Percentiles rank a stretch among this genome's conserved stretches.
phyloP scores from a whole-genome alignment of 2,797 vertebrate species.

The Amniataba percoides region DNA sequence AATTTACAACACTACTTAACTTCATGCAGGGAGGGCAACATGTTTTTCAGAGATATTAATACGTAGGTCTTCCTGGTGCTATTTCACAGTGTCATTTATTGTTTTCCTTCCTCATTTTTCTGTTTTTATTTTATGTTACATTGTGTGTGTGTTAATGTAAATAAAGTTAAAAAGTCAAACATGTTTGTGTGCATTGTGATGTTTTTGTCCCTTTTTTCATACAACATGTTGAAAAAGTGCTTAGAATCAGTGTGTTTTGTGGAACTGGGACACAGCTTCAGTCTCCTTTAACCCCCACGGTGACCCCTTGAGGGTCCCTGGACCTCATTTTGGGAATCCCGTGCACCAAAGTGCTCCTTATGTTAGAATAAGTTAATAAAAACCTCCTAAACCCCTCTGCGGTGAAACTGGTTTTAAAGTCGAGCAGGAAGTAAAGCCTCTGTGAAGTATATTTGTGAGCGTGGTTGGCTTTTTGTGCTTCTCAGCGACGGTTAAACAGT shows the following conservation, averaged over 20 bases:
- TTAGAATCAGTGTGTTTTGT: not conserved
- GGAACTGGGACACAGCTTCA: not conserved
- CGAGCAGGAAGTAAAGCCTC: constrained; percentile 55
- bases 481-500: constrained; percentile 43
- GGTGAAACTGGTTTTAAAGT: constrained; percentile 48
- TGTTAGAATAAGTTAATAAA: constrained; percentile 57
- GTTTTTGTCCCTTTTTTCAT: not conserved
- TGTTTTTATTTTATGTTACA: not conserved
- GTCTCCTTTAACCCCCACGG: constrained; percentile 7
- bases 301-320: constrained; percentile 21
- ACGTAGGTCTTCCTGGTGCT: constrained; percentile 1
- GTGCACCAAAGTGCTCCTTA: constrained; percentile 17
- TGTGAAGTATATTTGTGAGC: constrained; percentile 62
- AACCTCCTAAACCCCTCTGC: constrained; percentile 48
- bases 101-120: not conserved
- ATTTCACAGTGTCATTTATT: constrained; percentile 16
- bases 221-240: not conserved
- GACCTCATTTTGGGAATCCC: constrained; percentile 33
- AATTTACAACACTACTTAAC: not conserved
- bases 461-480: constrained; percentile 39
- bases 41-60: not conserved
- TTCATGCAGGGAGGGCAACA: not conserved
- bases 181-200: not conserved
- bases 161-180: not conserved
- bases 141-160: not conserved